Evolutionary conservation across 2,113 vertebrate genomes (phyloP).

Genomic region (Oreotrochilus melanogaster): DNA sequence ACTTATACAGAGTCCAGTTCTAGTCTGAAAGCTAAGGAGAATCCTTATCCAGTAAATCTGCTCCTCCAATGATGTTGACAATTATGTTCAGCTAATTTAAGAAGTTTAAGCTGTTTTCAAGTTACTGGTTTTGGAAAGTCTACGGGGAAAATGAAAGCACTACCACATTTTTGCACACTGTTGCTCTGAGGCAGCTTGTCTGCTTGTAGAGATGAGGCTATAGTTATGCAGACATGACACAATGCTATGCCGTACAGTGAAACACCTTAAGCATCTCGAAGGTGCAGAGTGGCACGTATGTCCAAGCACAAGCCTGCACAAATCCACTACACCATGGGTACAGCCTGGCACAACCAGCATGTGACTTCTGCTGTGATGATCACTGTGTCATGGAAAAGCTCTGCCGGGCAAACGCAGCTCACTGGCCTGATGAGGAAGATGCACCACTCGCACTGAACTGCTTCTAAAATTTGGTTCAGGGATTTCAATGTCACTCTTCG

Average conservation of each 20-base stretch:
- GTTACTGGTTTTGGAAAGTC: not conserved
- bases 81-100: not conserved
- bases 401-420: not conserved
- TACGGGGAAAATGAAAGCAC: not conserved
- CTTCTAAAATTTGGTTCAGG: not conserved
- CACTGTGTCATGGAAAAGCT: accelerated
- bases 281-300: accelerated
- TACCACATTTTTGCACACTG: not conserved
- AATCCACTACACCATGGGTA: not conserved
- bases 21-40: not conserved
- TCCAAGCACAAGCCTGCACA: not conserved
- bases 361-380: not conserved
- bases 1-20: not conserved
- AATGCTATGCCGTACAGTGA: not conserved
- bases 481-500: not conserved
- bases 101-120: not conserved
- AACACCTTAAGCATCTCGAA: not conserved
- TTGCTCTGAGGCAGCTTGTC: not conserved
- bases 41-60: not conserved
- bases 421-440: not conserved
- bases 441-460: not conserved
- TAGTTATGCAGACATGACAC: not conserved
- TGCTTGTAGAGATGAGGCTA: not conserved
- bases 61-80: not conserved
- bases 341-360: not conserved